A percentile compares a stretch with the other conserved stretches of the same genome.
Evolutionary conservation across 2,113 vertebrate species (phyloP).

Genomic region (Phoxinus phoxinus): DNA sequence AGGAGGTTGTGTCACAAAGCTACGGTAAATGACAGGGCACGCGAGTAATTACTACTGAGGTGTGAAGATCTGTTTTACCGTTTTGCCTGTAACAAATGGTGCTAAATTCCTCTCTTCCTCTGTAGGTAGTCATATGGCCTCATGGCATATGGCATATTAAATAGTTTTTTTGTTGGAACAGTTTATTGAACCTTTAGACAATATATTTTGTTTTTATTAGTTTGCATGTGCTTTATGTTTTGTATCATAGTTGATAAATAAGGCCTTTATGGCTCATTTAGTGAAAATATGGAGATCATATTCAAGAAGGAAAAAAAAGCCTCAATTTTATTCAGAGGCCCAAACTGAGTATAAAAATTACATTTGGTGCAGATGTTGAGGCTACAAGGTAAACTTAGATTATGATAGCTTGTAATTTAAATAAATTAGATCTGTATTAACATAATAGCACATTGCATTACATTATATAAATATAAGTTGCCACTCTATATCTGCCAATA

Average conservation of each 20-base stretch:
- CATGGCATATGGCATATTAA: not conserved
- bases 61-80: slow-evolving; percentile 13
- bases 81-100: not conserved
- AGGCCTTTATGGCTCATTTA: not conserved
- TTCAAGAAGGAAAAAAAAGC: not conserved
- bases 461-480: not conserved
- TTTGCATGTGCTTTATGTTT: not conserved
- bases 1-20: slow-evolving; percentile 34
- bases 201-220: not conserved
- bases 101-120: not conserved
- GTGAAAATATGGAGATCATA: not conserved
- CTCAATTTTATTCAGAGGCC: not conserved
- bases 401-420: not conserved
- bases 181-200: not conserved
- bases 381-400: not conserved
- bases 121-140: not conserved
- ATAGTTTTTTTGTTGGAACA: not conserved
- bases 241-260: not conserved
- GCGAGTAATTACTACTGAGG: slow-evolving; percentile 8
- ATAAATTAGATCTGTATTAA: not conserved
- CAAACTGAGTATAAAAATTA: not conserved
- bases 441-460: not conserved
- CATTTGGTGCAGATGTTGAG: not conserved
- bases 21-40: slow-evolving; percentile 29
- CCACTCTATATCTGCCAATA: too few relatives aligned